Percentiles rank a stretch among this genome's conserved stretches.
Conservation (phyloP, 1,140 invertebrate genomes). For the Panagrolaimus sp. region DNA sequence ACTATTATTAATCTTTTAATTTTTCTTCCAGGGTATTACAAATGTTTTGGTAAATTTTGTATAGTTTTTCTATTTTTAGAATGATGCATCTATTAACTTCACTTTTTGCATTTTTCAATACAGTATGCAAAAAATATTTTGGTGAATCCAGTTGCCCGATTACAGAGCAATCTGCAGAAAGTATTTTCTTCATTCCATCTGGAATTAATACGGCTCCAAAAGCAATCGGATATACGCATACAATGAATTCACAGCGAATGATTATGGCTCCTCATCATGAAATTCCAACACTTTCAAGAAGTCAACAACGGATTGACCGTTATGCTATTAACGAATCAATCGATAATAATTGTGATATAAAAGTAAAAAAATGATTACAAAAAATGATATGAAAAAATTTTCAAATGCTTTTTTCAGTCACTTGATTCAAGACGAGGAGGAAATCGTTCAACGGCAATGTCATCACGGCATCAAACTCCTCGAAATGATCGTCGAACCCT, state of each 20-base stretch:
- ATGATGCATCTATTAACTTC: constrained; percentile 40
- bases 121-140: constrained; percentile 24
- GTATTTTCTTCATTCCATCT: constrained; percentile 42
- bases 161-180: constrained; percentile 37
- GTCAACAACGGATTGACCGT: constrained; percentile 14
- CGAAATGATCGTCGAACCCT: constrained; percentile 23
- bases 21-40: constrained; percentile 34
- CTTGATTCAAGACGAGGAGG: constrained; percentile 17
- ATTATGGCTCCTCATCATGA: constrained; percentile 16
- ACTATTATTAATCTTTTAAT: constrained; percentile 29
- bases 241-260: constrained; percentile 22
- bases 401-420: not conserved
- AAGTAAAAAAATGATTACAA: constrained; percentile 11
- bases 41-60: not conserved
- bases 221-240: constrained; percentile 14
- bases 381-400: not conserved
- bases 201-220: constrained; percentile 21
- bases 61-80: constrained; percentile 19
- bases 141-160: constrained; percentile 35
- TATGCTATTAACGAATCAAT: constrained; percentile 1
- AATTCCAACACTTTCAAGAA: constrained; percentile 6
- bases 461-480: constrained; percentile 30
- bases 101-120: constrained; percentile 23
- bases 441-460: not conserved
- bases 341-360: constrained; percentile 12